Conservation (phyloP, 2,113 vertebrate genomes). For the Gobiocypris rarus region DNA sequence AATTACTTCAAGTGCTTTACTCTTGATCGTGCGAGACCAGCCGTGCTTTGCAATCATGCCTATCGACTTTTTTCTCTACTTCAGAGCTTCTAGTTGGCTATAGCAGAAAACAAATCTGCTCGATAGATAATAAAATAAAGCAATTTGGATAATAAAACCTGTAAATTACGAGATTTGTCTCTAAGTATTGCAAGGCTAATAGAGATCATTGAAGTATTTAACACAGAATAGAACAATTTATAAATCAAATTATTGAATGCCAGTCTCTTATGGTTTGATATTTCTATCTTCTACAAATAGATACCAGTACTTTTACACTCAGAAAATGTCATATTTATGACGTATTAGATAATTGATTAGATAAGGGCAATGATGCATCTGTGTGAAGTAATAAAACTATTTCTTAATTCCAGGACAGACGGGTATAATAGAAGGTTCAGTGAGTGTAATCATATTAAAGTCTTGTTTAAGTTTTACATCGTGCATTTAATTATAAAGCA, state of each 20-base stretch:
- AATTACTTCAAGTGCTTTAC: slow-evolving; percentile 41
- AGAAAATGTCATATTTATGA: too few species aligned
- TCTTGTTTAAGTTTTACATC: slow-evolving; percentile 4
- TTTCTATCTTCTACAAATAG: background rate
- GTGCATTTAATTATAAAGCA: slow-evolving; percentile 31
- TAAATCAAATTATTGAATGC: background rate
- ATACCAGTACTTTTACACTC: background rate
- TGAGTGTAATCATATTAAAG: slow-evolving; percentile 38
- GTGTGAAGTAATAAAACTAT: background rate
- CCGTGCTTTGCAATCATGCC: background rate
- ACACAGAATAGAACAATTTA: background rate
- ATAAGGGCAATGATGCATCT: background rate
- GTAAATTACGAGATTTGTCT: background rate
- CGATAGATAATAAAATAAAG: slow-evolving; percentile 14
- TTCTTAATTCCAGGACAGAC: slow-evolving; percentile 28
- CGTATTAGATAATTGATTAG: background rate
- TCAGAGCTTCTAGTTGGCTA: background rate
- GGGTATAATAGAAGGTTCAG: slow-evolving; percentile 23
- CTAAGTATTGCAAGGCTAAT: background rate
- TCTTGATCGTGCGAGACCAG: slow-evolving; percentile 7
- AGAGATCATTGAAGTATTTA: background rate
- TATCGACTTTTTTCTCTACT: background rate
- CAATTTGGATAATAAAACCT: slow-evolving; percentile 6
- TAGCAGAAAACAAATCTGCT: background rate
- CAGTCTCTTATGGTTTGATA: background rate